A percentile compares a stretch with the other conserved stretches of the same genome.
These are phyloP conservation scores for Carassius carassius DNA, from an alignment of 2,113 vertebrate species.

Conservation along the genomic window DNA sequence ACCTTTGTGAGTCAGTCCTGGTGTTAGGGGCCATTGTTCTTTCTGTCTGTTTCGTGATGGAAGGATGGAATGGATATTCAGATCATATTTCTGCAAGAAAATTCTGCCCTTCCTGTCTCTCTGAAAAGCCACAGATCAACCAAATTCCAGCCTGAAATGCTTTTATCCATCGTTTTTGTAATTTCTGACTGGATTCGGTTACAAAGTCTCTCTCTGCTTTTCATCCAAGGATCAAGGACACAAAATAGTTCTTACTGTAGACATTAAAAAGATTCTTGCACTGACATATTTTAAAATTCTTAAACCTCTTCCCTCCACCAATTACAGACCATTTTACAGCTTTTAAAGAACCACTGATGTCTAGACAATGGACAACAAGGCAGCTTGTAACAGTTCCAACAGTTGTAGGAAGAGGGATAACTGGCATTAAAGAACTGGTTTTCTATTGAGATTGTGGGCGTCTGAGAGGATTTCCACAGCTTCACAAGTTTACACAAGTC, in stretches of 20 bases:
- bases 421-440: constrained; percentile 27
- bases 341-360: constrained; percentile 71
- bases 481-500: constrained; percentile 4
- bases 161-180: constrained; percentile 50
- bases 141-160: constrained; percentile 66
- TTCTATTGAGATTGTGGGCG: background rate
- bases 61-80: constrained; percentile 71
- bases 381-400: background rate
- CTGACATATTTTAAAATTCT: constrained; percentile 52
- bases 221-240: constrained; percentile 8
- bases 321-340: constrained; percentile 70
- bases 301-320: constrained; percentile 58
- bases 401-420: constrained; percentile 2
- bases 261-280: background rate
- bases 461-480: background rate
- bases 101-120: constrained; percentile 62
- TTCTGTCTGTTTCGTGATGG: constrained; percentile 64
- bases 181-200: constrained; percentile 69
- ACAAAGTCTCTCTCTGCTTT: constrained; percentile 53
- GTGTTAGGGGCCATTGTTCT: constrained; percentile 56
- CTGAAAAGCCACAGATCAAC: constrained; percentile 65
- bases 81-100: constrained; percentile 71
- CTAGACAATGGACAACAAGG: background rate
- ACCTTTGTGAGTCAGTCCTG: constrained; percentile 50
- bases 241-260: constrained; percentile 14